Percentiles rank a stretch among this genome's conserved stretches.
These are phyloP conservation scores for Saccostrea cuccullata DNA, from an alignment of 1,140 invertebrate genomes.

Conservation along the genomic window DNA sequence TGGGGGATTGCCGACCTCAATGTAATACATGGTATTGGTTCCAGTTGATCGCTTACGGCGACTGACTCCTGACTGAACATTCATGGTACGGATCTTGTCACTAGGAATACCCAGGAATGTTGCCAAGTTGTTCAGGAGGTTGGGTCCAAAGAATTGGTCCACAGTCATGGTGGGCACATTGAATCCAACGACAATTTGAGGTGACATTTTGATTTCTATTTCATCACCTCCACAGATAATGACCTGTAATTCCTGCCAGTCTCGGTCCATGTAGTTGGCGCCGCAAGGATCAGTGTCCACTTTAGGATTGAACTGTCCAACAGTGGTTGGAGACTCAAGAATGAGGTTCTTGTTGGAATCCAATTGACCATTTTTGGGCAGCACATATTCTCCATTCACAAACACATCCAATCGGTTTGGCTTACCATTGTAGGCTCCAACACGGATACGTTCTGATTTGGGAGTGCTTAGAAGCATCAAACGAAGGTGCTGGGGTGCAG, in stretches of 20 bases:
- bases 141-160: slow-evolving; percentile 73
- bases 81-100: slow-evolving; percentile 67
- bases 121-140: slow-evolving; percentile 70
- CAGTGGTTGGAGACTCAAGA: not conserved
- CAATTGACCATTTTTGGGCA: slow-evolving; percentile 63
- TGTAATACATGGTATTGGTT: slow-evolving; percentile 42
- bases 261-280: slow-evolving; percentile 56
- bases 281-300: slow-evolving; percentile 51
- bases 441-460: slow-evolving; percentile 52
- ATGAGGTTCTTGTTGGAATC: slow-evolving; percentile 43
- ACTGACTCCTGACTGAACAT: slow-evolving; percentile 55
- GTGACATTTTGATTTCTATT: slow-evolving; percentile 31
- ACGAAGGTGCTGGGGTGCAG: slow-evolving; percentile 67
- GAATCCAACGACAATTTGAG: slow-evolving; percentile 62
- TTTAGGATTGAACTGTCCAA: slow-evolving; percentile 40
- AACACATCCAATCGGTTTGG: slow-evolving; percentile 72
- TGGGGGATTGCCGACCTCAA: slow-evolving; percentile 66
- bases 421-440: slow-evolving; percentile 63
- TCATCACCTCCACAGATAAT: slow-evolving; percentile 38
- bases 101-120: slow-evolving; percentile 66
- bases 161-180: slow-evolving; percentile 64
- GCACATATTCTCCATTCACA: slow-evolving; percentile 59
- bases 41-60: slow-evolving; percentile 54
- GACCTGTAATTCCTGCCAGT: slow-evolving; percentile 38
- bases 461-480: slow-evolving; percentile 66